These are phyloP conservation scores for Pheosia gnoma DNA, from an alignment of 2,888 invertebrate species.

Conservation along the genomic window DNA sequence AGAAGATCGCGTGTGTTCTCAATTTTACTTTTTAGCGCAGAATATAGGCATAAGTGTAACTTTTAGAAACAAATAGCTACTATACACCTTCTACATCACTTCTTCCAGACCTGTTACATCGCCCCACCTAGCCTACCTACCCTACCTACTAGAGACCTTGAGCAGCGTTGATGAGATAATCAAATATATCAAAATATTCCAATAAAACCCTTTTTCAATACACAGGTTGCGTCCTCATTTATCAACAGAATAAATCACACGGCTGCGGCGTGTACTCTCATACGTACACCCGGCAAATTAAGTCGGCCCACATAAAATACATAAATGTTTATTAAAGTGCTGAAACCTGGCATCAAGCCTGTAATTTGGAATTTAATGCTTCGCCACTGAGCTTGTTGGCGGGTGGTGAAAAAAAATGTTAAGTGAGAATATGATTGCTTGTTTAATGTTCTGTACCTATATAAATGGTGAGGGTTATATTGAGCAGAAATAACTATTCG, in stretches of 20 bases:
- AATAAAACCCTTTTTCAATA: slow-evolving; percentile 1
- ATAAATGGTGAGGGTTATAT: neutral
- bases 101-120: no score
- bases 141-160: no score
- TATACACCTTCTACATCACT: no score
- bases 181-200: neutral
- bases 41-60: no score
- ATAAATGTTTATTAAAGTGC: slow-evolving; percentile 48
- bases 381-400: slow-evolving; percentile 25
- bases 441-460: slow-evolving; percentile 22
- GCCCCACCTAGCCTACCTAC: no score
- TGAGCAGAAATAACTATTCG: no score
- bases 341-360: slow-evolving; percentile 43
- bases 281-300: slow-evolving; percentile 39
- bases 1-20: no score
- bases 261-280: slow-evolving; percentile 24
- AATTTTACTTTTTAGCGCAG: no score
- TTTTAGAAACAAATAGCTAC: no score
- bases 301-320: slow-evolving; percentile 39
- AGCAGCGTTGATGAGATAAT: no score
- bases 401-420: slow-evolving; percentile 22
- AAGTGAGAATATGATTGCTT: slow-evolving; percentile 11
- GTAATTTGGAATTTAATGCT: slow-evolving; percentile 45
- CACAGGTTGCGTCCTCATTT: neutral
- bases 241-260: slow-evolving; percentile 6